These are phyloP conservation scores for Poicephalus meyeri DNA, from an alignment of 2,113 vertebrate species.

Conservation along the genomic window DNA sequence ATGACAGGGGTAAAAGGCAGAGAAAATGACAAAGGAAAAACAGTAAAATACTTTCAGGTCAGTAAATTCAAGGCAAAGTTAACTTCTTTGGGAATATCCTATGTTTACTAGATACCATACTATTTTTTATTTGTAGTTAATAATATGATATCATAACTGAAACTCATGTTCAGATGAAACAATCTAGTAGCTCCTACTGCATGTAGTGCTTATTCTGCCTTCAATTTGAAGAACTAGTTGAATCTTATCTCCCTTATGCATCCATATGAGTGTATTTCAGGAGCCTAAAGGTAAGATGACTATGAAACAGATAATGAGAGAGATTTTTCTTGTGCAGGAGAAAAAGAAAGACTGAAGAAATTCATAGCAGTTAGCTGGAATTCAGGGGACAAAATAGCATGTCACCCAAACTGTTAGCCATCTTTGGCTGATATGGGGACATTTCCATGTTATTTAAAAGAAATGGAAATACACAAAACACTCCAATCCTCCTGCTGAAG, in stretches of 20 bases:
- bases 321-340: not conserved
- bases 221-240: not conserved
- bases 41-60: not conserved
- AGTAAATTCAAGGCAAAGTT: not conserved
- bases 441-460: not conserved
- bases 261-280: not conserved
- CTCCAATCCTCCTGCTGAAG: not conserved
- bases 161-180: not conserved
- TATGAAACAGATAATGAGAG: not conserved
- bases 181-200: not conserved
- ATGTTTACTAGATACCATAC: not conserved
- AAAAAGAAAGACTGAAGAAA: not conserved
- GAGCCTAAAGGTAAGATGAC: not conserved
- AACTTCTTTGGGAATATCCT: not conserved
- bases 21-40: not conserved
- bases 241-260: not conserved
- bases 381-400: not conserved
- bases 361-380: not conserved
- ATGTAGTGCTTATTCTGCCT: not conserved
- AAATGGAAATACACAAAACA: not conserved
- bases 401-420: not conserved
- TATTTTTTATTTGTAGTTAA: not conserved
- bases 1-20: not conserved
- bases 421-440: not conserved
- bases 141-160: not conserved